Conservation (phyloP, 1,140 invertebrate genomes). For the Dryas iulia region DNA sequence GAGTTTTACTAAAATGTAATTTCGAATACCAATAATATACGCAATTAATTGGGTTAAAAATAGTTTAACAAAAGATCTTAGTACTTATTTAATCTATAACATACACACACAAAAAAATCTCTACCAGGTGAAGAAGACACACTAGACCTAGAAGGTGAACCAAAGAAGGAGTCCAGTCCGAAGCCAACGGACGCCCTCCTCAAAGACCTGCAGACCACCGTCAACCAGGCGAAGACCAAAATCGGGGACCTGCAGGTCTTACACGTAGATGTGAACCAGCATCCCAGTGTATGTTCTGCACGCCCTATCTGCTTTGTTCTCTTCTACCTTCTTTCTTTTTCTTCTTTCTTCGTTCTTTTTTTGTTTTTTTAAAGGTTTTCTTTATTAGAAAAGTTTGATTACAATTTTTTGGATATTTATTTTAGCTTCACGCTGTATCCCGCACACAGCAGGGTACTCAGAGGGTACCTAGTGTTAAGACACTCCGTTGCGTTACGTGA, state of each 20-base stretch:
- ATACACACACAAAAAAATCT: no score
- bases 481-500: no score
- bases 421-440: neutral
- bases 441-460: no score
- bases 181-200: slow-evolving; percentile 60
- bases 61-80: no score
- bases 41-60: no score
- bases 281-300: slow-evolving; percentile 71
- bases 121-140: slow-evolving; percentile 74
- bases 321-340: neutral
- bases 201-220: slow-evolving; percentile 80
- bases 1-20: no score
- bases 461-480: no score
- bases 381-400: no score
- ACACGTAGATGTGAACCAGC: slow-evolving; percentile 58
- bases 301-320: slow-evolving; percentile 56
- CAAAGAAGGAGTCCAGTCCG: slow-evolving; percentile 55
- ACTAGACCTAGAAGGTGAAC: slow-evolving; percentile 63
- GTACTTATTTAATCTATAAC: no score
- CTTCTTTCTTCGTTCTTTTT: neutral
- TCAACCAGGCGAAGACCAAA: slow-evolving; percentile 81
- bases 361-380: no score
- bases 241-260: slow-evolving; percentile 82
- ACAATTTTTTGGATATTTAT: no score
- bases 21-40: no score